phyloP scores from a whole-genome alignment of 1,140 invertebrate genomes.

The Callitettix versicolor region DNA sequence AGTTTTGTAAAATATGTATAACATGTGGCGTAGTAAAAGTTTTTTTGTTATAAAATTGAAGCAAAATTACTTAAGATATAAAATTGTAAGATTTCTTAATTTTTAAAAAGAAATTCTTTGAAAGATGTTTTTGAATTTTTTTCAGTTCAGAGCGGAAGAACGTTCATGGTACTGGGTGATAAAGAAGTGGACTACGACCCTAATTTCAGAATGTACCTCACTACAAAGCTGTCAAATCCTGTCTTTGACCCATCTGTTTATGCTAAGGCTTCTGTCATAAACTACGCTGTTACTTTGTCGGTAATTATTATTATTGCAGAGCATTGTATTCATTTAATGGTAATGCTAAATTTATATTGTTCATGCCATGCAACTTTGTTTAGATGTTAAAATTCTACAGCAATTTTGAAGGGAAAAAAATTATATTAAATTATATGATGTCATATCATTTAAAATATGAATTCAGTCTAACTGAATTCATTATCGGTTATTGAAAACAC shows the following conservation, averaged over 20 bases:
- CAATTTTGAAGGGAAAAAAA: background rate
- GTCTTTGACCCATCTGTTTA: conserved; percentile 73
- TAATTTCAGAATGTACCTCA: conserved; percentile 76
- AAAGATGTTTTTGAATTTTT: too few relatives aligned
- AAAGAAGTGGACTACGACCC: conserved; percentile 79
- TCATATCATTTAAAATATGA: too few relatives aligned
- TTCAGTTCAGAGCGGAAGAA: conserved; percentile 52
- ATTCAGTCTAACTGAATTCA: too few relatives aligned
- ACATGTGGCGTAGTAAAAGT: too few relatives aligned
- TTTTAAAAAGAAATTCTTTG: too few relatives aligned
- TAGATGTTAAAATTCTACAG: background rate
- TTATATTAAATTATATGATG: background rate
- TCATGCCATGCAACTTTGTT: too few relatives aligned
- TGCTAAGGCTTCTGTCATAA: conserved; percentile 77
- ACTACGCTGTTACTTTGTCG: conserved; percentile 76
- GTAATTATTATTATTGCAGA: conserved; percentile 36
- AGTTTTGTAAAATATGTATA: too few relatives aligned
- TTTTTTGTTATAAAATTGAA: too few relatives aligned
- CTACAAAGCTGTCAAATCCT: conserved; percentile 79
- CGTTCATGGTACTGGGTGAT: conserved; percentile 25
- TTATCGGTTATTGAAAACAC: too few relatives aligned
- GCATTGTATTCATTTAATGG: background rate
- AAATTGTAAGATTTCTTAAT: too few relatives aligned
- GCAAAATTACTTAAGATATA: too few relatives aligned
- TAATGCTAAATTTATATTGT: too few relatives aligned